phyloP scores from a whole-genome alignment of 2,113 vertebrate genomes.

The Pithys albifrons region DNA sequence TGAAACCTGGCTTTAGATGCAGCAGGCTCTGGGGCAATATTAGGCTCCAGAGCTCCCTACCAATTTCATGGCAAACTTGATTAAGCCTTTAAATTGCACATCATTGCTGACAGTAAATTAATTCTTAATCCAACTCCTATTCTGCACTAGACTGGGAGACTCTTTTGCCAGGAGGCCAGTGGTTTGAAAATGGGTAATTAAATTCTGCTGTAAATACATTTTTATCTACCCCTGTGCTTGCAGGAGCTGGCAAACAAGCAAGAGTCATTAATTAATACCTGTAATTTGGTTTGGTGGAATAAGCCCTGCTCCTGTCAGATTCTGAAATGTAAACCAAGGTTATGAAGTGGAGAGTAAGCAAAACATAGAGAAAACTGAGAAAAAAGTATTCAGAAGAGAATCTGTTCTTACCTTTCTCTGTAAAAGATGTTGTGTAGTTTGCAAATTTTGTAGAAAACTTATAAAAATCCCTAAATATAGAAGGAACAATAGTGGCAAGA shows the following conservation, averaged over 20 bases:
- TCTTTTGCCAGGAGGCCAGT: constrained; percentile 31
- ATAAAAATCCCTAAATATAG: rapidly evolving
- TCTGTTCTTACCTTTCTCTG: background rate
- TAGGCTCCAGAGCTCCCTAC: constrained; percentile 30
- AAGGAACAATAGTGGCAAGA: background rate
- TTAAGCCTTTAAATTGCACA: constrained; percentile 69
- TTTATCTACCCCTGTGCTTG: constrained; percentile 1
- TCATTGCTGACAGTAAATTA: constrained; percentile 68
- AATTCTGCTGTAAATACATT: constrained; percentile 22
- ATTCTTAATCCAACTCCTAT: constrained; percentile 57
- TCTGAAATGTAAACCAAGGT: constrained; percentile 4
- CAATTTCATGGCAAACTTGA: constrained; percentile 59
- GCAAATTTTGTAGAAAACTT: background rate
- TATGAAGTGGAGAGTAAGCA: background rate
- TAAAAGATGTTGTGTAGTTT: background rate
- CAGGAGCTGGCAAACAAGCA: constrained; percentile 46
- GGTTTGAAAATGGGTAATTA: constrained; percentile 58
- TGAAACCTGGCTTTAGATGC: background rate
- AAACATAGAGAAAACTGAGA: background rate
- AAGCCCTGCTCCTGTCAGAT: background rate
- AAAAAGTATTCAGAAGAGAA: background rate
- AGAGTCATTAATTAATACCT: constrained; percentile 58
- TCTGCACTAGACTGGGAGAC: background rate
- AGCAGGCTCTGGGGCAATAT: constrained; percentile 14
- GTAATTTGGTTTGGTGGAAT: constrained; percentile 37